phyloP scores from a whole-genome alignment of 2,888 invertebrate genomes.

The Dicycla oo region DNA sequence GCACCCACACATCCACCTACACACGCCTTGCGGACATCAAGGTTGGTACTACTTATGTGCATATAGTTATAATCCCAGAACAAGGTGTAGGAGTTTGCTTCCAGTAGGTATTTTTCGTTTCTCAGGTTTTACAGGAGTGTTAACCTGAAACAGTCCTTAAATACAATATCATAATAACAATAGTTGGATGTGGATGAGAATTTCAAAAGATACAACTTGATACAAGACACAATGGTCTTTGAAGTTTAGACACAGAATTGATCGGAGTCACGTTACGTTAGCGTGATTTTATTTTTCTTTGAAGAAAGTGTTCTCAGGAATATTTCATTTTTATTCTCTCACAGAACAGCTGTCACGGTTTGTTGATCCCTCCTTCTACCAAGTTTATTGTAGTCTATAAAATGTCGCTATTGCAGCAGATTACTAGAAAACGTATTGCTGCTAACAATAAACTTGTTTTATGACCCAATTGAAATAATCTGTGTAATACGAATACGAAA shows the following conservation, averaged over 20 bases:
- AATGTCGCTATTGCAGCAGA: constrained; percentile 19
- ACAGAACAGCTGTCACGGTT: constrained; percentile 25
- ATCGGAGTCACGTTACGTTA: constrained; percentile 19
- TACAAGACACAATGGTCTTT: constrained; percentile 18
- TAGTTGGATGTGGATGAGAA: neutral
- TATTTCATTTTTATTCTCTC: constrained; percentile 32
- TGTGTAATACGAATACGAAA: constrained; percentile 35
- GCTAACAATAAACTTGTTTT: constrained; percentile 50
- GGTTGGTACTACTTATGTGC: constrained; percentile 73
- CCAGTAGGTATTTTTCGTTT: neutral
- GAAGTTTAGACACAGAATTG: constrained; percentile 13
- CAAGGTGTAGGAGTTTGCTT: neutral
- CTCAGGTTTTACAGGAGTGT: neutral
- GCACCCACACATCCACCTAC: constrained; percentile 86
- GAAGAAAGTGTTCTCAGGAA: constrained; percentile 27
- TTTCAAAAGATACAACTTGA: constrained; percentile 15
- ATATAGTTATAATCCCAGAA: neutral
- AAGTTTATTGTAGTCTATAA: constrained; percentile 43
- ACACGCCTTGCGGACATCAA: constrained; percentile 87
- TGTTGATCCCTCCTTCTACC: constrained; percentile 16
- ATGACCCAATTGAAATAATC: constrained; percentile 49
- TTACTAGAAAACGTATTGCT: constrained; percentile 24
- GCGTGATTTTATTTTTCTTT: constrained; percentile 10
- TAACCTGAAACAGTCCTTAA: neutral
- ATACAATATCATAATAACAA: neutral